Evolutionary conservation across 2,888 invertebrate species (phyloP), one percentile per base, ranked within the genome.

Genomic region (Philereme transversata): DNA sequence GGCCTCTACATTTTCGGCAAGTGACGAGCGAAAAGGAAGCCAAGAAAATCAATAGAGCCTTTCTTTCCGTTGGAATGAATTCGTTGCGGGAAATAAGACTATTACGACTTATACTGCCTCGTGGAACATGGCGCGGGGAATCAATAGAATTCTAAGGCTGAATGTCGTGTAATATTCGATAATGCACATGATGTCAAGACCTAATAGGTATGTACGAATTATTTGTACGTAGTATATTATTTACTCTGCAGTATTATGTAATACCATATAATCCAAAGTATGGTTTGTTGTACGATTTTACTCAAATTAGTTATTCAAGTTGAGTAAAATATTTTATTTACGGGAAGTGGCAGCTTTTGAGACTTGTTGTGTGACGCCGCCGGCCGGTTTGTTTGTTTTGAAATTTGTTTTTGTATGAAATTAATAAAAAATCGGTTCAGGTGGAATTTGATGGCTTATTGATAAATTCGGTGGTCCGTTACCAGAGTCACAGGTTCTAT

Each of bases 21-120:
- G 67, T 67, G 62, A 69, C 62, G 67, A 53, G 62, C 52, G 67
- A 59, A 55, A 60, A 62, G 61, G 51, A 60, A 56, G 58, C 58
- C 47, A 52, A 63, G 52, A 64, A 67, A 68, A 69, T 68, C 68
- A 57, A 69, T 69, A 64, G 45, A 44, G 51, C 52, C 49, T 61
- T 59, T 52, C 53, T 62, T 61, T 51, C 45, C 46, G 57, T 41
- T 46, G 43, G 45, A 66, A 64, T 64, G 60, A 48, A 65, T 62
- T 60, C 65, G 63, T 68, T 58, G 63, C 61, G 61, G 57, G 57
- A 46, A 60, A 53, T 55, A 35, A 64, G 53, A 61, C 63, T 49
- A 58, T 65, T 65, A 67, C 59, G 50, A 55, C 40, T 7, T 69
- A 64, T 69, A 67, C 62, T 57, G 51, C n/a, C 52, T 33, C 10